Evolutionary conservation across 2,888 invertebrate genomes (phyloP), one percentile per base, ranked within the genome.

Genomic region (Parnassius glacialis): DNA sequence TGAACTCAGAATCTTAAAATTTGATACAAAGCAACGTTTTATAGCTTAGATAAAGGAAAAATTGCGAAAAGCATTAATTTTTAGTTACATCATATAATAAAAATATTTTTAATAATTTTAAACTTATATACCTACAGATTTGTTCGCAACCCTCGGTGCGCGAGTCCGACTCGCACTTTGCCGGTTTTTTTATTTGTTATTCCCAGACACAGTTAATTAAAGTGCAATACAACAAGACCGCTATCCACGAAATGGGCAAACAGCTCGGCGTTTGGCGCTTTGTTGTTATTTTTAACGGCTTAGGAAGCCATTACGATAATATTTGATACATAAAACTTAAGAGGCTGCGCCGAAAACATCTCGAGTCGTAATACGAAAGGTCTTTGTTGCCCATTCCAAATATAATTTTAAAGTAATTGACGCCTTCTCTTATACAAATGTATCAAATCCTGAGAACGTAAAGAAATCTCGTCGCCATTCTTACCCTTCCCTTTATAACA

Each of bases 261-360:
- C 48, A 9, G 2, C 13, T 13, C 16, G 9, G 9, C 48, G 9
- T 9, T 10, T 10, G 48, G 13, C 48, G 9, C 13, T 10, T 9
- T 48, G n/a, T 12, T n/a, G 45, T 12, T 13, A 13, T 48, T 48
- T 13, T 13, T 9, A 48, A 48, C 48, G 12, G 12, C 9, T 48
- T 13, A 3, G 48, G 1, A 13, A 10, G 48, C 13, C 16, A 48
- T 48, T 48, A 48, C 48, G 9, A 13, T n/a, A 48, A 20, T 20
- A 20, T 20, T 48, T 48, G 16, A 48, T 48, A 48, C 48, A 48
- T 48, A 48, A 48, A 48, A 48, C 12, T 48, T 2, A 48, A 48
- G 48, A 48, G 13, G 9, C 13, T 12, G 48, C 10, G 48, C 48
- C 13, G 13, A n/a, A 10, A 48, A 13, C 48, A 13, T 48, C 48